These are phyloP conservation scores for Andrena praecox DNA, from an alignment of 2,888 invertebrate species.

Conservation along the genomic window DNA sequence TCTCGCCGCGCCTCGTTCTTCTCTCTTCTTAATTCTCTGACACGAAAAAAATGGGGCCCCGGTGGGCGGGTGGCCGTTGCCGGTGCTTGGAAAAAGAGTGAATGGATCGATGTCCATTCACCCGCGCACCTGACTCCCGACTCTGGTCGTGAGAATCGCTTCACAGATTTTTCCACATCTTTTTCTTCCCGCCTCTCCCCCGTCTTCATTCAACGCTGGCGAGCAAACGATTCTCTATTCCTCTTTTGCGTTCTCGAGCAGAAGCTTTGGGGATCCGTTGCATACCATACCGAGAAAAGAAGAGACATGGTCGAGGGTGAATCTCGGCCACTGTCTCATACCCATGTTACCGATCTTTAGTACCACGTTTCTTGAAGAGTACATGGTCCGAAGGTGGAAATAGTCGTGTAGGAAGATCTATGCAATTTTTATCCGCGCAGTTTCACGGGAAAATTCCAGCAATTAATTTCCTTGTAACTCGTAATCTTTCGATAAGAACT, in stretches of 20 bases:
- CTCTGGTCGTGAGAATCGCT: conserved; percentile 75
- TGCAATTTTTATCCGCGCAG: too few relatives aligned
- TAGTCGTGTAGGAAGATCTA: too few relatives aligned
- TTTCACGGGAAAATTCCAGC: too few relatives aligned
- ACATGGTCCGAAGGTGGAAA: too few relatives aligned
- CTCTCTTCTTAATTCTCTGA: conserved; percentile 62
- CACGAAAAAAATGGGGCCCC: conserved; percentile 75
- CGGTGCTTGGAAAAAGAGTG: conserved; percentile 63
- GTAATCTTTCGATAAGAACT: too few relatives aligned
- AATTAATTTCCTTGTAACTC: too few relatives aligned
- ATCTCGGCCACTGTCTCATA: background rate
- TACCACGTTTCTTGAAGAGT: too few relatives aligned
- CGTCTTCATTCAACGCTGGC: conserved; percentile 24
- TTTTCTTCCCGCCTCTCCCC: conserved; percentile 43
- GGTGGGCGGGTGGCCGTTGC: conserved; percentile 78
- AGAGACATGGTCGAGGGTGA: conserved; percentile 3
- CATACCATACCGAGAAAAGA: background rate
- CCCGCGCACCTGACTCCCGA: conserved; percentile 75
- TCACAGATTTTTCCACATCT: conserved; percentile 63
- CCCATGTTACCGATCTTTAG: background rate
- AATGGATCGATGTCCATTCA: conserved; percentile 73
- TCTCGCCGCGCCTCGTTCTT: conserved; percentile 8
- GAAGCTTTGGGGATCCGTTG: background rate
- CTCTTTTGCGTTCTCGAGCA: background rate
- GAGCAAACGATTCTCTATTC: conserved; percentile 24